Conservation (phyloP, 2,113 vertebrate species). For the Centropristis striata region DNA sequence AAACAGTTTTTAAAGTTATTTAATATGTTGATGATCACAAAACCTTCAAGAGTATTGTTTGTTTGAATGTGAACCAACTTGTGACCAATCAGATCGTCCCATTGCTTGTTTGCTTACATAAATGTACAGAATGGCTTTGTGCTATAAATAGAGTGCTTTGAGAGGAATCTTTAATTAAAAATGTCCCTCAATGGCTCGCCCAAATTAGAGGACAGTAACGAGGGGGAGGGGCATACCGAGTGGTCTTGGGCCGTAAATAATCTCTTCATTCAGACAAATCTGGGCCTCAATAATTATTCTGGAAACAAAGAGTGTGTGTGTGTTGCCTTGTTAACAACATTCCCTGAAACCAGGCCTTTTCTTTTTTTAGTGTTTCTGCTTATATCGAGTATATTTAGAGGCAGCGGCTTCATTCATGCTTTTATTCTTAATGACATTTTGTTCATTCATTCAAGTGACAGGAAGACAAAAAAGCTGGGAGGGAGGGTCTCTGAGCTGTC, state of each 20-base stretch:
- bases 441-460: constrained; percentile 46
- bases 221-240: constrained; percentile 60
- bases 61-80: not conserved
- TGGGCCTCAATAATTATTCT: constrained; percentile 81
- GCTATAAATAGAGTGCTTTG: constrained; percentile 79
- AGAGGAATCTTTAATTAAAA: constrained; percentile 70
- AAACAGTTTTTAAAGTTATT: too few relatives aligned
- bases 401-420: constrained; percentile 41
- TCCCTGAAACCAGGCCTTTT: constrained; percentile 54
- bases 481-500: too few relatives aligned
- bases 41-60: not conserved
- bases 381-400: constrained; percentile 68
- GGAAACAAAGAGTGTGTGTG: constrained; percentile 33
- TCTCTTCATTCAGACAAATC: constrained; percentile 83
- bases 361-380: constrained; percentile 70
- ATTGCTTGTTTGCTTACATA: constrained; percentile 61
- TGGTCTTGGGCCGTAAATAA: constrained; percentile 78
- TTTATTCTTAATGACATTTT: constrained; percentile 34
- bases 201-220: constrained; percentile 73
- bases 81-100: constrained; percentile 6
- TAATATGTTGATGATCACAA: not conserved
- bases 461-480: not conserved
- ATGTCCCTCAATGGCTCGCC: constrained; percentile 53
- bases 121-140: constrained; percentile 62
- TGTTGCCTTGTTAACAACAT: constrained; percentile 44